phyloP scores from a whole-genome alignment of 2,113 vertebrate species.

The Sinocyclocheilus anophthalmus region DNA sequence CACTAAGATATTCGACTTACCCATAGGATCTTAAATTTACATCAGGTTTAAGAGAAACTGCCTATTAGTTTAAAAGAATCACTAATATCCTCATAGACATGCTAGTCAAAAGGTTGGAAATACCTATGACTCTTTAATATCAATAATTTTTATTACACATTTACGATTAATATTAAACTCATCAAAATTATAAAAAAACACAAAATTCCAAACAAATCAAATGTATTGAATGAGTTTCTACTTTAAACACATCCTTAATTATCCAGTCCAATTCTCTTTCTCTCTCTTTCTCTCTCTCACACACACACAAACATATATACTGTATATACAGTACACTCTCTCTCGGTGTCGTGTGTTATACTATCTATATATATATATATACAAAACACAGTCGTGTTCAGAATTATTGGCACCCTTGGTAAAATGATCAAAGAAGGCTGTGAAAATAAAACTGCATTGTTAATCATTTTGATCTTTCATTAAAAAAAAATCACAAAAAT shows the following conservation, averaged over 20 bases:
- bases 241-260: not conserved
- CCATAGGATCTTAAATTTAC: not conserved
- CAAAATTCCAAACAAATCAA: not conserved
- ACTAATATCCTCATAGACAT: not conserved
- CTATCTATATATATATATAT: too few relatives aligned
- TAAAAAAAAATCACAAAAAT: too few relatives aligned
- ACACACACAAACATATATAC: too few relatives aligned
- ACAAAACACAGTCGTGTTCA: too few relatives aligned
- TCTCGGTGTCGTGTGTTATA: too few relatives aligned
- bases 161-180: not conserved
- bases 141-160: not conserved
- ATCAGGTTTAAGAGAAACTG: not conserved
- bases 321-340: too few relatives aligned
- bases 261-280: not conserved
- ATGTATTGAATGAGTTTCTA: not conserved
- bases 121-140: not conserved
- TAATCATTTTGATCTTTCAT: too few relatives aligned
- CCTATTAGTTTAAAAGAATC: not conserved
- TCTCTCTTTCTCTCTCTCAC: too few relatives aligned
- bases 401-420: too few relatives aligned
- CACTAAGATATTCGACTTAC: slow-evolving; percentile 29
- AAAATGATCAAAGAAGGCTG: too few relatives aligned
- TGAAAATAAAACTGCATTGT: too few relatives aligned
- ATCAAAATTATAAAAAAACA: not conserved
- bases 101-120: not conserved